Evolutionary conservation across 1,140 invertebrate genomes (phyloP).

Genomic region (Diorhabda carinulata): DNA sequence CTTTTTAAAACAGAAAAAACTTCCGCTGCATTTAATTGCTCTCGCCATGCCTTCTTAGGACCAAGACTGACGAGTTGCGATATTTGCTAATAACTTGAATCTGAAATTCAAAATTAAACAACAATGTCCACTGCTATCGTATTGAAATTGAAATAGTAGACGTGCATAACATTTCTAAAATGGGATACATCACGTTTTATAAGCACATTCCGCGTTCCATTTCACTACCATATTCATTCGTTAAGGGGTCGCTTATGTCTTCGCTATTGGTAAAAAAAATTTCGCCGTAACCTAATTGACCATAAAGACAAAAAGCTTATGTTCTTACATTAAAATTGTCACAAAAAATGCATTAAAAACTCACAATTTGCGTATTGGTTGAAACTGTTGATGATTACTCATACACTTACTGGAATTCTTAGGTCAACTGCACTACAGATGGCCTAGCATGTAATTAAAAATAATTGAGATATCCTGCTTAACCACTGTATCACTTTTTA

Average conservation of each 20-base stretch:
- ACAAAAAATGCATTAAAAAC: too few relatives aligned
- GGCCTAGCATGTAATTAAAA: too few relatives aligned
- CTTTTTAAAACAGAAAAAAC: not conserved
- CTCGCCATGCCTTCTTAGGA: not conserved
- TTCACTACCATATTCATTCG: not conserved
- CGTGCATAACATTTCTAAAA: not conserved
- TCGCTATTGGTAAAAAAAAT: too few relatives aligned
- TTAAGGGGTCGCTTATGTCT: not conserved
- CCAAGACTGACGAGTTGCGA: not conserved
- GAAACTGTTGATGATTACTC: too few relatives aligned
- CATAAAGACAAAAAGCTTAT: too few relatives aligned
- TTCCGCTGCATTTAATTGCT: not conserved
- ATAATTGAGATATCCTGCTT: too few relatives aligned
- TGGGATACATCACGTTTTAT: slow-evolving; percentile 8
- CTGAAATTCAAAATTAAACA: not conserved
- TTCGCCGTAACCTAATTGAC: too few relatives aligned
- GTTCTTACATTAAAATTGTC: too few relatives aligned
- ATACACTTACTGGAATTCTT: too few relatives aligned
- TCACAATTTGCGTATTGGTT: too few relatives aligned
- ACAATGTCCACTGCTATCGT: not conserved
- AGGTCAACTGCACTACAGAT: too few relatives aligned
- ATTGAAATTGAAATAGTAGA: not conserved
- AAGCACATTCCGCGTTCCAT: not conserved
- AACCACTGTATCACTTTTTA: too few relatives aligned
- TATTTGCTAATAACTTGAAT: not conserved